phyloP scores from a whole-genome alignment of 2,113 vertebrate genomes.

The Centropus bengalensis region DNA sequence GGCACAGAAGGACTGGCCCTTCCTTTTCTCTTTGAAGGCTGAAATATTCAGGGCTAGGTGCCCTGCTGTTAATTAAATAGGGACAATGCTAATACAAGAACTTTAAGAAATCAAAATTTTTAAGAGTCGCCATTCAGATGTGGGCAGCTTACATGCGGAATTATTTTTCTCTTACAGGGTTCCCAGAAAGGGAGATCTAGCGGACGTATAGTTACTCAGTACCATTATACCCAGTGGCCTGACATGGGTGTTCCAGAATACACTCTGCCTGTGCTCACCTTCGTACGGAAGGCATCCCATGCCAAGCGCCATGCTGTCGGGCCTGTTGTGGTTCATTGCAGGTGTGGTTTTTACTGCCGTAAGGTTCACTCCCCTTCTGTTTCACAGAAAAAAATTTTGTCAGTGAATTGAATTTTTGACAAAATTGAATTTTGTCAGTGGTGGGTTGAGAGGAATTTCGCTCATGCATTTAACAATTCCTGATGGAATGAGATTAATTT shows the following conservation, averaged over 20 bases:
- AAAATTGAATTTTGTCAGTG: not conserved
- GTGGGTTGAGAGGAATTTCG: not conserved
- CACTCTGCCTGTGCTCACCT: conserved; percentile 88
- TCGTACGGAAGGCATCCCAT: conserved; percentile 87
- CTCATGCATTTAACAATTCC: not conserved
- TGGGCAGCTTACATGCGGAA: not conserved
- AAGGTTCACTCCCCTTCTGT: not conserved
- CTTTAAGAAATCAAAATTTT: not conserved
- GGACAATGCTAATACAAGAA: not conserved
- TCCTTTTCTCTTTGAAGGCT: not conserved
- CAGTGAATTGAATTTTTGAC: too few relatives aligned
- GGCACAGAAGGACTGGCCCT: not conserved
- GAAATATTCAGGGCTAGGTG: not conserved
- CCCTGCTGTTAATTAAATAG: not conserved
- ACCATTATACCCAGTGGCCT: conserved; percentile 98
- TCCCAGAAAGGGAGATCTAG: conserved; percentile 85
- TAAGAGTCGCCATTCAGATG: not conserved
- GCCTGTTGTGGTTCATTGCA: conserved; percentile 94
- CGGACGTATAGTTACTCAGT: conserved; percentile 88
- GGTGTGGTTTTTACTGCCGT: conserved; percentile 74
- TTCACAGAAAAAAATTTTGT: conserved; percentile 7
- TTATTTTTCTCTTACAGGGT: conserved; percentile 74
- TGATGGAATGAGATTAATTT: not conserved
- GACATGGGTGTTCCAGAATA: conserved; percentile 96
- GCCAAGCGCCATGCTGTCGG: conserved; percentile 80